These are phyloP conservation scores for Cantharis rufa DNA, from an alignment of 2,888 invertebrate genomes.

Conservation along the genomic window DNA sequence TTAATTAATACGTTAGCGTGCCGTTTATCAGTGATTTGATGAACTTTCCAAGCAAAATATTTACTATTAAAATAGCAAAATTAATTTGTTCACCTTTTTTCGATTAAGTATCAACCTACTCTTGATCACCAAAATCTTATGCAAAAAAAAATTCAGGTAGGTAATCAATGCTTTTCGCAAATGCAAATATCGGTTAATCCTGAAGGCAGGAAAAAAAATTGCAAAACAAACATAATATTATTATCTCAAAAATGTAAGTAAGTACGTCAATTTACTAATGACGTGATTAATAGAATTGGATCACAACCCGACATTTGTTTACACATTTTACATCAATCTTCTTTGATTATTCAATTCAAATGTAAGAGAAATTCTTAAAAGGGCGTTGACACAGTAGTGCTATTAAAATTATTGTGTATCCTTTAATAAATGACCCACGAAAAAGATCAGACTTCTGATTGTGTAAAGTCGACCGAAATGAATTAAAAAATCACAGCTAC, in stretches of 20 bases:
- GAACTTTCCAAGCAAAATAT: neutral
- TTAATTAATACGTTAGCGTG: neutral
- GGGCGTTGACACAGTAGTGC: neutral
- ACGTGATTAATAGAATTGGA: neutral
- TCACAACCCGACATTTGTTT: neutral
- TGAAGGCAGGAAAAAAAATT: neutral
- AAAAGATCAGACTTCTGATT: neutral
- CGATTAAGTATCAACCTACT: neutral
- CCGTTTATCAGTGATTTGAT: neutral
- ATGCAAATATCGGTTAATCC: too few relatives aligned
- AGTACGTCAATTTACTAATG: neutral
- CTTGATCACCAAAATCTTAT: too few relatives aligned
- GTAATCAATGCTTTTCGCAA: neutral
- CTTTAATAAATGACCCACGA: neutral
- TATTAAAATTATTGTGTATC: neutral
- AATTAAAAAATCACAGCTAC: neutral
- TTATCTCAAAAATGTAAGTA: neutral
- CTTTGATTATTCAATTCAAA: neutral
- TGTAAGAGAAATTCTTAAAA: neutral
- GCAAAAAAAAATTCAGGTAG: neutral
- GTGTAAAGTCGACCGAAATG: neutral
- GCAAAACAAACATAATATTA: neutral
- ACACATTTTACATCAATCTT: neutral
- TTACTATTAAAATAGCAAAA: neutral
- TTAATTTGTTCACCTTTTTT: neutral